Evolutionary conservation across 2,888 invertebrate genomes (phyloP).

Genomic region (Drosophila atroscutellata): DNA sequence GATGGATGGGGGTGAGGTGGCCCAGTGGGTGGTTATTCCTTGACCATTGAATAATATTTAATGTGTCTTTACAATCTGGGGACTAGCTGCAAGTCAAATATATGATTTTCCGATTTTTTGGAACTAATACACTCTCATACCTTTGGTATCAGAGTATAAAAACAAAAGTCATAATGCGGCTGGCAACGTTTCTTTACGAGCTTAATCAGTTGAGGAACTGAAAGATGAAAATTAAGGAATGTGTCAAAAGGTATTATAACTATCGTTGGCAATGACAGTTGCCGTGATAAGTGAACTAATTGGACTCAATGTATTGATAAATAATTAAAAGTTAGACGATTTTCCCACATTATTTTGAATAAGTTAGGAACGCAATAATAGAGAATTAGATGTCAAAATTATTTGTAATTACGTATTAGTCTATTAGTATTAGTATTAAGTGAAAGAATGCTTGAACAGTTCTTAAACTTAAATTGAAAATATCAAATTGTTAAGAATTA

Average conservation of each 20-base stretch:
- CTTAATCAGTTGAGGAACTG: slow-evolving; percentile 2
- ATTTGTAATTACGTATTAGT: background rate
- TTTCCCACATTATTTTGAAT: background rate
- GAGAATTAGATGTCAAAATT: background rate
- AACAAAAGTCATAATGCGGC: slow-evolving; percentile 12
- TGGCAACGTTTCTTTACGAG: slow-evolving; percentile 3
- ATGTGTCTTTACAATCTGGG: background rate
- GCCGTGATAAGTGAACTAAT: slow-evolving; percentile 16
- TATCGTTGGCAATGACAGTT: slow-evolving; percentile 11
- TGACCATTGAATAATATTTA: background rate
- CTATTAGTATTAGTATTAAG: no score
- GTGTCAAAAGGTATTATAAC: slow-evolving; percentile 18
- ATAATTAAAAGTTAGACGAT: background rate
- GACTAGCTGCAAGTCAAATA: background rate
- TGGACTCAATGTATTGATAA: slow-evolving; percentile 6
- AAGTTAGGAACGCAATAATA: background rate
- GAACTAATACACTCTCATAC: background rate
- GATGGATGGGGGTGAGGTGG: background rate
- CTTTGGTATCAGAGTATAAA: background rate
- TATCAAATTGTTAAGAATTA: background rate
- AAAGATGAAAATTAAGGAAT: background rate
- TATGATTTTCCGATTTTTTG: background rate
- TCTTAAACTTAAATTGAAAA: background rate
- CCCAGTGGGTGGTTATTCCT: background rate
- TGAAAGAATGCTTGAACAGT: background rate